Base-by-base conservation (phyloP, 2,888 invertebrate species). In the Polietes domitor region DNA sequence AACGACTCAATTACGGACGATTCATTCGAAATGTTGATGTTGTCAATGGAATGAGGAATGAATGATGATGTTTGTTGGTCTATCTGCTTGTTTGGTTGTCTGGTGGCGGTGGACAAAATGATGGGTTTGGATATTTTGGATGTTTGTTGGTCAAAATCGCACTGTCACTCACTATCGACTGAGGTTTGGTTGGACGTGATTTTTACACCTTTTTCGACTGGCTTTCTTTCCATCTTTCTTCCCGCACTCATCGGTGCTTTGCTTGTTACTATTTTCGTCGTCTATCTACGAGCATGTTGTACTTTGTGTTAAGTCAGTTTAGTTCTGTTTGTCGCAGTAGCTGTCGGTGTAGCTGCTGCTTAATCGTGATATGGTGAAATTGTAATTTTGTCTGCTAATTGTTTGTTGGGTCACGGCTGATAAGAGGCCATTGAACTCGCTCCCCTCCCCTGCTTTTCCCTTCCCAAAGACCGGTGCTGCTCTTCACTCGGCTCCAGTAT, bases 351-450 rank as follows among this genome's bases (percentile, higher is more conserved):
- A 37, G 19, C 41, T 19, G 55, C 6, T 37, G 17, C 19, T 79
- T 68, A 63, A 80, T 68, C 70, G 70, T 77, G 58, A 77, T 70
- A 68, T 80, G 70, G 58, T 65, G 47, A 80, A 68, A 74, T 70
- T 75, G 17, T 70, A 43, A 47, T 37, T 61, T 68, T 53, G 58
- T 77, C 43, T 70, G 77, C 58, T 77, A 77, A 77, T 77, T 70
- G 77, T 58, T 84, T 81, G 75, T 26, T 75, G 77, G 71, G 74
- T 79, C 63, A 61, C 58, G 28, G 75, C 61, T 79, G 81, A 82
- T 76, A 83, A 77, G 55, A 77, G 77, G 89, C 87, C 88, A 86
- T 37, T 88, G 88, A 89, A 87, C 88, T 82, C 76, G 47, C n/a
- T 9, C 37, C 19, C 43, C 58, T 43, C 41, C 43, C 28, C 28